Conservation (phyloP, 2,797 vertebrate genomes). For the Crax fasciolata region DNA sequence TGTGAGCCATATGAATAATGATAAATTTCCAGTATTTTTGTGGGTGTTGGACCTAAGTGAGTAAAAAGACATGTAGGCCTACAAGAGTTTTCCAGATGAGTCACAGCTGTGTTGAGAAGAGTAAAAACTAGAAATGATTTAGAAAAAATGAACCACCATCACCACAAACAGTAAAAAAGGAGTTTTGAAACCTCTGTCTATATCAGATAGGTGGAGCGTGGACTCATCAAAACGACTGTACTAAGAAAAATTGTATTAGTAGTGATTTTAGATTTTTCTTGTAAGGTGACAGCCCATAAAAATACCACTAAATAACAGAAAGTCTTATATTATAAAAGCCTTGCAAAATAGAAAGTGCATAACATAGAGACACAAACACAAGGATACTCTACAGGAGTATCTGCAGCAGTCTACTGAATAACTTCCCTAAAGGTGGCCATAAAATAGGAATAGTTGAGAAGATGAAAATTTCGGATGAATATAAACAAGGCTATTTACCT, state of each 20-base stretch:
- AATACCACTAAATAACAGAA: not conserved
- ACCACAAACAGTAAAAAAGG: not conserved
- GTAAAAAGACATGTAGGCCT: not conserved
- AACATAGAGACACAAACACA: not conserved
- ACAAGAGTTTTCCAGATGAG: not conserved
- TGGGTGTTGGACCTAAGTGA: not conserved
- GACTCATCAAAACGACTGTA: not conserved
- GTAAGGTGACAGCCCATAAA: not conserved
- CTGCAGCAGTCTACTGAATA: not conserved
- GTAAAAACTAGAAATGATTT: not conserved
- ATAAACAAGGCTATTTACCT: not conserved
- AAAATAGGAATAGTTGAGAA: not conserved
- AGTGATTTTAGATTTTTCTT: not conserved
- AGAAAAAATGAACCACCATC: not conserved
- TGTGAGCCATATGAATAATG: accelerated
- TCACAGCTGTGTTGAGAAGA: not conserved
- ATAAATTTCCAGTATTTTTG: not conserved
- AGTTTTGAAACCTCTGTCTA: not conserved
- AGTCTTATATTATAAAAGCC: not conserved
- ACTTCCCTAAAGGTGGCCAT: not conserved
- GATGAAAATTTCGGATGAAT: not conserved
- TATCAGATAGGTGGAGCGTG: accelerated
- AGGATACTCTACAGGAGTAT: not conserved
- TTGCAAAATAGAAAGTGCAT: not conserved
- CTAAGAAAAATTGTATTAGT: not conserved